Conservation (phyloP, 2,888 invertebrate genomes). For the Iselma pallidipennis region DNA sequence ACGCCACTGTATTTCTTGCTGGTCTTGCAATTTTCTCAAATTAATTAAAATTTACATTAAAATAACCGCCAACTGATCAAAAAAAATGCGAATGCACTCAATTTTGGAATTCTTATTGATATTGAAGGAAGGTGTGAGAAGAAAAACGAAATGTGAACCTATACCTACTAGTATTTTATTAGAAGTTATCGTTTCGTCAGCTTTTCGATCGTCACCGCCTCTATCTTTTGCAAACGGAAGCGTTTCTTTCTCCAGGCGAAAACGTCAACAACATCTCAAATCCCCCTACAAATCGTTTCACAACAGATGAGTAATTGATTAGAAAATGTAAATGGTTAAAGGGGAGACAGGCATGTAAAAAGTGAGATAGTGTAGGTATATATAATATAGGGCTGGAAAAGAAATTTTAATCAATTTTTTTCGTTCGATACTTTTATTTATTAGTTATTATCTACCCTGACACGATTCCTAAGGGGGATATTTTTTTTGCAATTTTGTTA, state of each 20-base stretch:
- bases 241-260: no score
- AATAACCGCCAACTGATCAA: not conserved
- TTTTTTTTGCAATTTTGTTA: no score
- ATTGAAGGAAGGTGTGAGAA: no score
- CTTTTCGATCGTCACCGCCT: not conserved
- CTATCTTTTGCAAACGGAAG: not conserved
- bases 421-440: no score
- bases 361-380: no score
- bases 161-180: no score
- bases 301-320: conserved; percentile 1
- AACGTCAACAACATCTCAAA: not conserved
- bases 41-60: not conserved
- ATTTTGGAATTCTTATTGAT: not conserved
- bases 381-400: no score
- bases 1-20: not conserved
- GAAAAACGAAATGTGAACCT: no score
- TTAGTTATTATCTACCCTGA: no score
- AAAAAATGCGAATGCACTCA: not conserved
- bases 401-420: no score
- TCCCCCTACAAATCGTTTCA: not conserved
- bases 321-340: not conserved
- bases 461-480: no score
- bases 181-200: not conserved
- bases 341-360: not conserved
- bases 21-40: not conserved